phyloP scores from a whole-genome alignment of 2,888 invertebrate genomes.

The Troides helena region DNA sequence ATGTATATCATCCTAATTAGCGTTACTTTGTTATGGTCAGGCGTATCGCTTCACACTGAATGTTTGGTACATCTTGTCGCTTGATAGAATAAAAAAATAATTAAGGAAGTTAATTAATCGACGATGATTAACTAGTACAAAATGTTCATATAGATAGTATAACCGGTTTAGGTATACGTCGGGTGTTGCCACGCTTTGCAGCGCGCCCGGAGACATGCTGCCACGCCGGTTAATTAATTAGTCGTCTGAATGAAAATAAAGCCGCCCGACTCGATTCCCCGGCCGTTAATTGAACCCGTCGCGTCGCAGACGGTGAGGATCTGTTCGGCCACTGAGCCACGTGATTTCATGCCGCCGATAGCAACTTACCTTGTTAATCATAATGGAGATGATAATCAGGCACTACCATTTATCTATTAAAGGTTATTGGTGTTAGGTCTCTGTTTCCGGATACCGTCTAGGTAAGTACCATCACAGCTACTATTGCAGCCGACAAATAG shows the following conservation, averaged over 20 bases:
- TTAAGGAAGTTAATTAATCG: background rate
- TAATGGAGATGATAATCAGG: too few species aligned
- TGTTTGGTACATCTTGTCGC: too few species aligned
- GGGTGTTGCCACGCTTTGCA: background rate
- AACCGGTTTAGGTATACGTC: background rate
- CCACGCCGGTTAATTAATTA: constrained; percentile 20
- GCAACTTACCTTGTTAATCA: background rate
- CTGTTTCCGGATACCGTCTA: too few species aligned
- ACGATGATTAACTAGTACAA: background rate
- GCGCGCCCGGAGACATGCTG: constrained; percentile 6
- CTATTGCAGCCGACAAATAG: too few species aligned
- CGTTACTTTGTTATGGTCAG: too few species aligned
- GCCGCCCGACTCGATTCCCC: constrained; percentile 16
- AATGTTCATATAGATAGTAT: background rate
- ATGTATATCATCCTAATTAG: too few species aligned
- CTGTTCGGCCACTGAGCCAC: background rate
- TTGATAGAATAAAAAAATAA: too few species aligned
- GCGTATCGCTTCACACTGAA: too few species aligned
- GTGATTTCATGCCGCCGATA: constrained; percentile 5
- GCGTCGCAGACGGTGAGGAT: background rate
- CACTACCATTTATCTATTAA: too few species aligned
- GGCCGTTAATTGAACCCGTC: constrained; percentile 10
- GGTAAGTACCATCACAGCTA: too few species aligned
- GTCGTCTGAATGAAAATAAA: constrained; percentile 22
- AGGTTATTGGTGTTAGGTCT: too few species aligned